Percentiles rank a stretch among this genome's conserved stretches.
Evolutionary conservation across 2,113 vertebrate genomes (phyloP).

Genomic region (Rousettus leschenaultii): DNA sequence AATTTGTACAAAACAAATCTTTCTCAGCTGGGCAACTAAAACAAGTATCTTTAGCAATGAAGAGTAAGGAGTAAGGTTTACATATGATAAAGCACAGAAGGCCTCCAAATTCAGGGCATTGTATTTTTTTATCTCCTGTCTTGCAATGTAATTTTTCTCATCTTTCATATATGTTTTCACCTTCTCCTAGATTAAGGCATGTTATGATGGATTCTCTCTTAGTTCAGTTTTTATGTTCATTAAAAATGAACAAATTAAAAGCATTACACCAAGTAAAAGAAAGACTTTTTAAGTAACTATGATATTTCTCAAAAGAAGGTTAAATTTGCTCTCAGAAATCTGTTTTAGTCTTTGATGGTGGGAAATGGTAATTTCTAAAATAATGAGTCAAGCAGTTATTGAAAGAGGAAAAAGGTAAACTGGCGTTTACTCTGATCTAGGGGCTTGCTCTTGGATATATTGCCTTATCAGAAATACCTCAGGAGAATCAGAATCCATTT

Average conservation of each 20-base stretch:
- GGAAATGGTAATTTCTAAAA: background rate
- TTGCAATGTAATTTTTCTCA: background rate
- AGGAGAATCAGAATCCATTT: background rate
- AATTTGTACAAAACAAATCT: slow-evolving; percentile 22
- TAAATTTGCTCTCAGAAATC: background rate
- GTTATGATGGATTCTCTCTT: background rate
- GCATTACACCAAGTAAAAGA: background rate
- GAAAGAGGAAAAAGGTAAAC: background rate
- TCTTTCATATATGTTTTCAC: background rate
- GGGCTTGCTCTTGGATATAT: background rate
- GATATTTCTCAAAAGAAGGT: background rate
- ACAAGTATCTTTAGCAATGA: background rate
- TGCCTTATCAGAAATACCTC: background rate
- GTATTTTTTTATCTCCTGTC: background rate
- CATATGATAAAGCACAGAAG: background rate
- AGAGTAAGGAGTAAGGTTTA: background rate
- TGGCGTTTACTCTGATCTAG: background rate
- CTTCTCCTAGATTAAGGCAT: background rate
- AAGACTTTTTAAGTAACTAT: background rate
- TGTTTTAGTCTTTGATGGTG: background rate
- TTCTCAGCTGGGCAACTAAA: background rate
- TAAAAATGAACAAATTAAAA: slow-evolving; percentile 39
- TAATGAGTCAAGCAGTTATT: background rate
- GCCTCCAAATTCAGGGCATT: background rate
- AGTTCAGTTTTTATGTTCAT: slow-evolving; percentile 19